Conservation (phyloP, 1,140 invertebrate species). For the Bicyclus anynana region DNA sequence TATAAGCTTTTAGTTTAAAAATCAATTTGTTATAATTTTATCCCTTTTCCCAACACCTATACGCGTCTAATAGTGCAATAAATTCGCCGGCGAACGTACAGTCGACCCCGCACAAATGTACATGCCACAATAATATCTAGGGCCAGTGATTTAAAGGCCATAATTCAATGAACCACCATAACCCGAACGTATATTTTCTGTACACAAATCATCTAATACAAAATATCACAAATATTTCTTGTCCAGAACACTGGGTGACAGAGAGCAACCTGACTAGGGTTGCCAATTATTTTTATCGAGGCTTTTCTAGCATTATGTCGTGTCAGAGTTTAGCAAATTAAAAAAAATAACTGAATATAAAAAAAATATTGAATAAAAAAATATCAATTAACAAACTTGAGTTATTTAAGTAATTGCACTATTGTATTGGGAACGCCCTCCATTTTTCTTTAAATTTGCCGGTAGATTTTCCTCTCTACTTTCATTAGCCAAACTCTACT, state of each 20-base stretch:
- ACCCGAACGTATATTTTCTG: conserved; percentile 22
- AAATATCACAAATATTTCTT: conserved; percentile 68
- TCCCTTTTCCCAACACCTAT: background rate
- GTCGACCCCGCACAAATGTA: conserved; percentile 17
- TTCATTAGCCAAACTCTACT: too few species aligned
- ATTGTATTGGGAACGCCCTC: too few species aligned
- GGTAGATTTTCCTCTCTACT: too few species aligned
- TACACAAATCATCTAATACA: conserved; percentile 68
- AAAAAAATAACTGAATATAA: background rate
- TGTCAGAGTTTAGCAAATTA: too few species aligned
- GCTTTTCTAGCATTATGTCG: too few species aligned
- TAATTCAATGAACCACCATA: conserved; percentile 13
- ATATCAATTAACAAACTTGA: too few species aligned
- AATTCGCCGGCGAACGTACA: conserved; percentile 42
- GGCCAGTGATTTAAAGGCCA: conserved; percentile 9
- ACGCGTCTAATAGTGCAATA: conserved; percentile 37
- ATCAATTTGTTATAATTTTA: background rate
- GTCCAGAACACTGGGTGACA: conserved; percentile 65
- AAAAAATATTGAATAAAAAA: too few species aligned
- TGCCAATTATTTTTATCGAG: background rate
- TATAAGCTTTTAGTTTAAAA: background rate
- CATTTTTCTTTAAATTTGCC: too few species aligned
- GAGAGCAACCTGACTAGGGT: conserved; percentile 23
- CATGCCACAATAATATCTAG: conserved; percentile 10
- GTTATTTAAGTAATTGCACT: too few species aligned